Base-by-base conservation (phyloP, 2,113 vertebrate species). In the Anas platyrhynchos region DNA sequence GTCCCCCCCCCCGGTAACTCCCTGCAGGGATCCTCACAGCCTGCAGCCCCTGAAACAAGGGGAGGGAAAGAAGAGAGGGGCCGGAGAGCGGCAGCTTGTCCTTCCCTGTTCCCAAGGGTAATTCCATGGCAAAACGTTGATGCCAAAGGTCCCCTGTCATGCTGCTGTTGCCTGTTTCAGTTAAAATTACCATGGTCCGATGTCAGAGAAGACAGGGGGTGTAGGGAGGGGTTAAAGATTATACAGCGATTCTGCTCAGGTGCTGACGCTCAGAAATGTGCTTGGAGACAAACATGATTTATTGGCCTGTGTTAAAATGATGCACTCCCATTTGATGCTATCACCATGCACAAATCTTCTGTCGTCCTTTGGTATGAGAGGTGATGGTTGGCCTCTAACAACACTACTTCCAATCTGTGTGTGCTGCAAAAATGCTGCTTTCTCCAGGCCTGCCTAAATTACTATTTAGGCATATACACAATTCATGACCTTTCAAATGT, bases 41-140 rank as follows among this genome's bases (percentile, higher is more conserved):
- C 34, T 34, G 46, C 23, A 52, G 41, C 44, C 83, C 79, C 84
- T 50, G 58, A 44, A 38, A 32, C 48, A 58, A 85, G 18, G 5
- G 16, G 44, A 66, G 27, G 27, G 18, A 74, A 74, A 48, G 9
- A 21, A 38, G 59, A 80, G 22, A 0, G 0, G 13, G 41, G 13
- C 18, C 25, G 29, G 46, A 77, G 61, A 58, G 15, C 1, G 2
- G 23, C 6, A 6, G 46, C 16, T 76, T 31, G 11, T 68, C 62
- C 54, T 41, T 29, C 63, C 36, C 59, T 34, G 12, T 29, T 65
- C 38, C 43, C 65, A 67, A 5, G 5, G 44, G 63, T 23, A 80
- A 81, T 32, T 62, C n/a, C 63, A 32, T 0, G 0, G 55, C 59
- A 74, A 69, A 87, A 23, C 2, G 55, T 29, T 0, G 0, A 36